These are phyloP conservation scores for Mythimna ferrago DNA, from an alignment of 2,888 invertebrate species.

Conservation along the genomic window DNA sequence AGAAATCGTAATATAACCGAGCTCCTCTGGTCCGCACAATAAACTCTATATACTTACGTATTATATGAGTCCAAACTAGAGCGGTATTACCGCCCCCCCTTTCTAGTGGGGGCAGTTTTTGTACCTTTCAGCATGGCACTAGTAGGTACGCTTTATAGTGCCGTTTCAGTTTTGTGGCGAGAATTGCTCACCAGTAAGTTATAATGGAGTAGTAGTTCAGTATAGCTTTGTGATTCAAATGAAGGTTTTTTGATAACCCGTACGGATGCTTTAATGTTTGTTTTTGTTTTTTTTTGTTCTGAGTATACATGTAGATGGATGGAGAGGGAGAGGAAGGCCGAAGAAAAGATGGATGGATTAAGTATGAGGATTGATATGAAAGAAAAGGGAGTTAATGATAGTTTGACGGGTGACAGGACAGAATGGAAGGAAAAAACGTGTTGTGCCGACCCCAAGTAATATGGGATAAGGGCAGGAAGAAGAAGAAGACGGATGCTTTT, in stretches of 20 bases:
- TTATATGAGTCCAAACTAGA: constrained; percentile 55
- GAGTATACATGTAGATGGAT: too few relatives aligned
- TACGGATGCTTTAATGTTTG: neutral
- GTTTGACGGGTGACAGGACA: too few relatives aligned
- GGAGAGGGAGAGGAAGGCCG: too few relatives aligned
- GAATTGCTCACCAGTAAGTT: constrained; percentile 26
- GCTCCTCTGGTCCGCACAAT: constrained; percentile 70
- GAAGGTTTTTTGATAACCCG: neutral
- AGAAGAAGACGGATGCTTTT: too few relatives aligned
- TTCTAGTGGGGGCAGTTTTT: constrained; percentile 53
- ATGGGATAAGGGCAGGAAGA: too few relatives aligned
- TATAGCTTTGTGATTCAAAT: constrained; percentile 4
- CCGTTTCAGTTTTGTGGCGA: constrained; percentile 42
- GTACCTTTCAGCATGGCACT: constrained; percentile 59
- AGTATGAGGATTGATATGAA: too few relatives aligned
- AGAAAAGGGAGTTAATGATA: too few relatives aligned
- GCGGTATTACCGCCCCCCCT: constrained; percentile 37
- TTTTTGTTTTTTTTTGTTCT: too few relatives aligned
- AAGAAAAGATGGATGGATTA: too few relatives aligned
- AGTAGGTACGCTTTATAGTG: constrained; percentile 42
- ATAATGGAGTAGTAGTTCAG: constrained; percentile 10
- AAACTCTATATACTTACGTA: constrained; percentile 61
- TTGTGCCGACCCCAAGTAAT: too few relatives aligned
- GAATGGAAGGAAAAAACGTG: too few relatives aligned
- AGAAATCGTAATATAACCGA: constrained; percentile 68